phyloP scores from a whole-genome alignment of 2,888 invertebrate genomes.

The Iphiclides podalirius region DNA sequence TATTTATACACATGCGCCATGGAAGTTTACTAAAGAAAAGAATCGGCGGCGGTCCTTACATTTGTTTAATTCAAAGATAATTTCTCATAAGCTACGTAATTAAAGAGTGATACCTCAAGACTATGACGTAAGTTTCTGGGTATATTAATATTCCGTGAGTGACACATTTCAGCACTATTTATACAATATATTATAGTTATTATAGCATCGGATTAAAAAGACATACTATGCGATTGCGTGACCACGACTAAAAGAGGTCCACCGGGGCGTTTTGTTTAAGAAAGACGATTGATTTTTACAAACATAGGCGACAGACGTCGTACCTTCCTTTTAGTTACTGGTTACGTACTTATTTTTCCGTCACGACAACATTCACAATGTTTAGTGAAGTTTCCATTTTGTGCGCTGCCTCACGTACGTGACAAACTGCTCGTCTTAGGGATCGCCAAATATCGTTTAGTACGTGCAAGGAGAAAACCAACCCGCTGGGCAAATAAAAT shows the following conservation, averaged over 20 bases:
- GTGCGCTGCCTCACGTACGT: conserved; percentile 75
- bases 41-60: too few species aligned
- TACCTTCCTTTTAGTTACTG: conserved; percentile 50
- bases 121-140: too few species aligned
- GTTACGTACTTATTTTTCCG: conserved; percentile 71
- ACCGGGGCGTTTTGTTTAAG: neutral
- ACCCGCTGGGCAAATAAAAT: conserved; percentile 75
- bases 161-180: too few species aligned
- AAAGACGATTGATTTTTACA: neutral
- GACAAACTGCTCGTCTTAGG: conserved; percentile 77
- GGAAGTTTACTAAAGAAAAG: too few species aligned
- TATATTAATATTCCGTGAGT: too few species aligned
- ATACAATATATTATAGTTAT: neutral
- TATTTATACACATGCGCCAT: too few species aligned
- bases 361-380: conserved; percentile 51
- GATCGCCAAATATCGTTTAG: conserved; percentile 81
- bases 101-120: too few species aligned
- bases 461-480: conserved; percentile 76
- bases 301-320: conserved; percentile 1
- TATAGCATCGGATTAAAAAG: neutral
- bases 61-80: too few species aligned
- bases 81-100: too few species aligned
- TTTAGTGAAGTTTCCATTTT: conserved; percentile 69
- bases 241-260: neutral
- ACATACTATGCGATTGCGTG: neutral